Base-by-base conservation (phyloP, 2,797 vertebrate species). In the Acanthurus tractus region DNA sequence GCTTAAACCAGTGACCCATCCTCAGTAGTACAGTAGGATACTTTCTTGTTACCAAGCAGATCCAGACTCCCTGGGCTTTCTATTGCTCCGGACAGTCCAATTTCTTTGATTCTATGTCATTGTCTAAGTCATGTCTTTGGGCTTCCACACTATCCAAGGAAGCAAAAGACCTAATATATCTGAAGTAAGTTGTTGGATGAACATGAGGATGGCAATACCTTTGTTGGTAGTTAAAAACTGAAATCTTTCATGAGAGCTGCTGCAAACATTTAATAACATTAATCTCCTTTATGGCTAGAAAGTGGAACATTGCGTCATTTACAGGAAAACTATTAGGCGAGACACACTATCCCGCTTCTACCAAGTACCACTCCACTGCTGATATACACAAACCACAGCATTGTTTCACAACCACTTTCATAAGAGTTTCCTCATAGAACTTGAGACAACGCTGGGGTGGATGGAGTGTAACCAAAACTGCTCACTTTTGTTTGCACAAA, bases 51-150 rank as follows among this genome's bases (percentile, higher is more conserved):
- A 63, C 34, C 53, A 61, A 52, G 63, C 66, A 74, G 63, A 79
- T 59, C 50, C 53, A 81, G 40, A 72, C 78, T 86, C 74, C 62
- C 72, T 75, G 45, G 50, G 20, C 20, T 78, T 74, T 67, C 49
- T 70, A n/a, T 53, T 57, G 71, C 77, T 81, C 64, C 46, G 29
- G 44, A 36, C 17, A 48, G 68, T 67, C 71, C 63, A 74, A 75
- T 76, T 58, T 42, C 88, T 92, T 89, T 93, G 86, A 92, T 92
- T 76, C 61, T 63, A 38, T 20, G 15, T 65, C 75, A 82, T 48
- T 61, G 25, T 84, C 29, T 67, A 72, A 81, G 70, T 86, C 82
- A 82, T 89, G 79, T 88, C 85, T 90, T 91, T 89, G 82, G 80
- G 79, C 49, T 57, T 84, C 77, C 70, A 81, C 82, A 55, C 82